Evolutionary conservation across 2,888 invertebrate species (phyloP).

Genomic region (Sycophila texana): DNA sequence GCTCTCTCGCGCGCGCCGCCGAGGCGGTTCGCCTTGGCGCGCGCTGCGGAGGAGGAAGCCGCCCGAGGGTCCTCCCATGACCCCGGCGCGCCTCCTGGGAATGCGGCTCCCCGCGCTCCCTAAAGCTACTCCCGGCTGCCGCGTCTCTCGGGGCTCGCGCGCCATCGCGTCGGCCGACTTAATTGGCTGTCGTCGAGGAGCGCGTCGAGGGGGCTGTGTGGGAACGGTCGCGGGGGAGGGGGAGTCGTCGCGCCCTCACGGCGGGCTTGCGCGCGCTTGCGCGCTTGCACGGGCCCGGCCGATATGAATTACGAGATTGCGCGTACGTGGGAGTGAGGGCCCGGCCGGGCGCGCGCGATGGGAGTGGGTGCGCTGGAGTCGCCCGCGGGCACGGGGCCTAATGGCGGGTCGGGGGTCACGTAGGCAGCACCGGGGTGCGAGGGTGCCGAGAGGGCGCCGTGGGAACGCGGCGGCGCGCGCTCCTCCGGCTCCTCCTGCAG

Average conservation of each 20-base stretch:
- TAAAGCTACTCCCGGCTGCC: constrained; percentile 11
- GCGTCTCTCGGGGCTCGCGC: not conserved
- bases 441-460: not conserved
- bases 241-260: constrained; percentile 24
- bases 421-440: constrained; percentile 56
- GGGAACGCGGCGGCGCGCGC: constrained; percentile 30
- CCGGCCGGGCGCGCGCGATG: not conserved
- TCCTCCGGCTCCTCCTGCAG: constrained; percentile 44
- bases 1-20: not conserved
- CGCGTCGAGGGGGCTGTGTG: constrained; percentile 17
- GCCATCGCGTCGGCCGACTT: constrained; percentile 54
- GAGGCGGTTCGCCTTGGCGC: constrained; percentile 58
- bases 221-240: constrained; percentile 4
- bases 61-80: constrained; percentile 75
- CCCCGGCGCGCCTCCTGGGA: constrained; percentile 54
- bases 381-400: constrained; percentile 60
- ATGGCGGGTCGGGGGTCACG: constrained; percentile 74
- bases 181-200: constrained; percentile 63
- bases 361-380: constrained; percentile 60
- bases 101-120: constrained; percentile 25
- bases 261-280: constrained; percentile 31
- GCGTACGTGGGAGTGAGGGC: constrained; percentile 23
- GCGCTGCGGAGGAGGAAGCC: constrained; percentile 66
- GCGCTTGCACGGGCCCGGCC: constrained; percentile 27
- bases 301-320: constrained; percentile 57